Base-by-base conservation (phyloP, 2,888 invertebrate genomes). In the Drosophila picticornis region DNA sequence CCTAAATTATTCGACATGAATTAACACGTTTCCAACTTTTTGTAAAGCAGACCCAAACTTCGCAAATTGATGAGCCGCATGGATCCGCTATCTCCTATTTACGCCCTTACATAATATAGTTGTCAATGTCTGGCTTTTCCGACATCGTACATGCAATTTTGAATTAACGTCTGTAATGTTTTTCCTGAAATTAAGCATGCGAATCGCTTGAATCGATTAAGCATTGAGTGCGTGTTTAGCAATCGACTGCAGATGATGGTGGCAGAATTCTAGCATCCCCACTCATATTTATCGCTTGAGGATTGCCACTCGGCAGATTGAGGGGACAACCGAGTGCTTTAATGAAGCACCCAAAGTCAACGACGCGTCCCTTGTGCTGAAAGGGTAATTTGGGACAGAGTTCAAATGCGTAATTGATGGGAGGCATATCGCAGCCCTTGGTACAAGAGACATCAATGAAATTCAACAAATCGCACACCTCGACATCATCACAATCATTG, bases 391-490 rank as follows among this genome's bases (percentile, higher is more conserved):
- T 92, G 4, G 93, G 92, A 61, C 93, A 93, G 13, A 93, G 65
- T 72, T 93, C 93, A 59, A 93, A 93, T 51, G 92, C 92, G 32
- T 91, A 88, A 63, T 92, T 93, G 4, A 93, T 81, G 4, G 93
- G 93, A 4, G 87, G 74, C 75, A 92, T 92, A 34, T 91, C 90
- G 16, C 91, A 89, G 13, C 89, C 88, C n/a, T 89, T 88, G 71
- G 84, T 85, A 63, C 91, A 94, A 85, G 95, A 95, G 72, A 96
- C 95, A 92, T 97, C 95, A 68, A 97, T 92, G 89, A 97, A 97
- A 59, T 94, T 92, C 90, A 97, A 92, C 62, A 97, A 93, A 87
- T 97, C 96, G 4, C 95, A 94, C 64, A 96, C 96, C 67, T 94
- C 94, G 27, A 97, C 94, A 77, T 95, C 94, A 63, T 95, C 95